These are phyloP conservation scores for Diadema setosum DNA, from an alignment of 35 echinoderm and acorn worm genomes.

Conservation along the genomic window DNA sequence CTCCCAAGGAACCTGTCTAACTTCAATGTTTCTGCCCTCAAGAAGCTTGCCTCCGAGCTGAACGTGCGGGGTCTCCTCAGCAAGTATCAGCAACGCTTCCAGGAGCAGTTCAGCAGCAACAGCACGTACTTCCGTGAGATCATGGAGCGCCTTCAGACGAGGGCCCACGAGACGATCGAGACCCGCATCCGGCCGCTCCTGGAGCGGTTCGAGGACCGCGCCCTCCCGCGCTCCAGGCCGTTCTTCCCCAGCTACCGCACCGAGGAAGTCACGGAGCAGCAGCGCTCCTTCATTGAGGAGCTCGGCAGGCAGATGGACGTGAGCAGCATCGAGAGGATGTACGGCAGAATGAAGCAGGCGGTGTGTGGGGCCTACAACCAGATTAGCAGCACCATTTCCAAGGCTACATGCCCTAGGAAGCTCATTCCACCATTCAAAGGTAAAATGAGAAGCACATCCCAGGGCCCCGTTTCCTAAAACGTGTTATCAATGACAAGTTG, in stretches of 20 bases:
- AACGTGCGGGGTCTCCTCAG: neutral
- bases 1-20: neutral
- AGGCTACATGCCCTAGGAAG: neutral
- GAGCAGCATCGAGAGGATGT: neutral
- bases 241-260: neutral
- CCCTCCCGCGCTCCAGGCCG: neutral
- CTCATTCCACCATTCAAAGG: conserved; percentile 59
- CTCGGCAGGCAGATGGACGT: neutral
- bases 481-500: too few relatives aligned
- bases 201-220: neutral
- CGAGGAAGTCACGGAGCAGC: neutral
- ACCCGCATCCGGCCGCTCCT: neutral
- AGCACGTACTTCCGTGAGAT: neutral
- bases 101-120: neutral
- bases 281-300: neutral
- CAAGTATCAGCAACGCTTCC: neutral
- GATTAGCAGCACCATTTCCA: neutral
- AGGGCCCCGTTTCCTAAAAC: too few relatives aligned
- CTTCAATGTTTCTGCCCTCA: neutral
- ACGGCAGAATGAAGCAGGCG: neutral
- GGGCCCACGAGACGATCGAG: neutral
- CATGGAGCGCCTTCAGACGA: neutral
- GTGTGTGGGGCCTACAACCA: neutral
- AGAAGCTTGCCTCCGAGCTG: neutral
- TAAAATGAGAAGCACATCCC: too few relatives aligned